Conservation (phyloP, 2,888 invertebrate species). For the Boloria euphrosyne region DNA sequence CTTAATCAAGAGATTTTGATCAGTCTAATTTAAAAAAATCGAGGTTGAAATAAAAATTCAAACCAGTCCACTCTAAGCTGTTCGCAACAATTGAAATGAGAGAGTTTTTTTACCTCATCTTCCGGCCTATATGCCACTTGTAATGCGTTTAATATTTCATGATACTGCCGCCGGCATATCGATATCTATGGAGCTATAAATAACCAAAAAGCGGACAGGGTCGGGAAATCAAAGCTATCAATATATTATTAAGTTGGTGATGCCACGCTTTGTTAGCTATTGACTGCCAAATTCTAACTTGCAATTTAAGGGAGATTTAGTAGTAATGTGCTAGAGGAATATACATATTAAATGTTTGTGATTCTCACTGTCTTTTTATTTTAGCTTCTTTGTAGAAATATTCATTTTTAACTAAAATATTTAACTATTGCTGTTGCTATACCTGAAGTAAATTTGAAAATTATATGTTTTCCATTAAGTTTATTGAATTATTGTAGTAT, state of each 20-base stretch:
- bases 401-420: no score
- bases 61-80: constrained; percentile 49
- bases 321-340: background rate
- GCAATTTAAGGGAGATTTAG: background rate
- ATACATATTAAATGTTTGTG: background rate
- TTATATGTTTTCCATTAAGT: background rate
- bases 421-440: no score
- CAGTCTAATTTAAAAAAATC: background rate
- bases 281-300: constrained; percentile 8
- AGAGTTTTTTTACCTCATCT: constrained; percentile 78
- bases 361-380: no score
- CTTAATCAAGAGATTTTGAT: no score
- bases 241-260: constrained; percentile 71
- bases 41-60: background rate
- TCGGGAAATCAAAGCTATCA: constrained; percentile 73
- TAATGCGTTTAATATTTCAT: constrained; percentile 83
- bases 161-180: constrained; percentile 74
- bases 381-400: no score
- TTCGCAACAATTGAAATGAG: constrained; percentile 59
- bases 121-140: constrained; percentile 79
- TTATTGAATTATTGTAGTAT: background rate
- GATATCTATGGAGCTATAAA: constrained; percentile 76
- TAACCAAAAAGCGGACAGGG: constrained; percentile 69
- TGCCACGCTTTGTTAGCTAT: constrained; percentile 34
- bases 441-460: no score